Evolutionary conservation across 1,140 invertebrate genomes (phyloP).

Genomic region (Orchestia grillus): DNA sequence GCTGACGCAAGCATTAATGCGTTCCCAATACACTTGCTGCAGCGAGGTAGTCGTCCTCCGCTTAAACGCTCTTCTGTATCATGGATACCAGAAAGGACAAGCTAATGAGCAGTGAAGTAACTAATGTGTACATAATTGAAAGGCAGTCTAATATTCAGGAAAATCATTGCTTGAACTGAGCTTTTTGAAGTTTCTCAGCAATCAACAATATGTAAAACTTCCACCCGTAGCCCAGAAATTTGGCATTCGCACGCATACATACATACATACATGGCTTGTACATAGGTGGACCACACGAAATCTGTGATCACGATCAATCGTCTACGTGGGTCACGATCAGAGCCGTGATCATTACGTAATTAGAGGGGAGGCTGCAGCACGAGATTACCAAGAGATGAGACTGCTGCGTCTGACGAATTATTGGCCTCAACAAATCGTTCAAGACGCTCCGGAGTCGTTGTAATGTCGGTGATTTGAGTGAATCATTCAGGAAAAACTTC

Average conservation of each 20-base stretch:
- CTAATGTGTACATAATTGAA: too few species aligned
- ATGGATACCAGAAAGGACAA: neutral
- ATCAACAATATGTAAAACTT: neutral
- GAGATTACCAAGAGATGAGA: neutral
- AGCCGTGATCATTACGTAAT: neutral
- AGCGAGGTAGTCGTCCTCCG: neutral
- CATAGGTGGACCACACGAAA: neutral
- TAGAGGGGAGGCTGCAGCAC: neutral
- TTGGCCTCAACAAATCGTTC: neutral
- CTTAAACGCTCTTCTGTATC: neutral
- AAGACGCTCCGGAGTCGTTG: neutral
- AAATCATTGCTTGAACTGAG: neutral
- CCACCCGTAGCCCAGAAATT: neutral
- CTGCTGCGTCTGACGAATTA: neutral
- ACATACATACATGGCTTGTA: neutral
- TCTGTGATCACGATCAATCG: constrained; percentile 7
- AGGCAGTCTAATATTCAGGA: too few species aligned
- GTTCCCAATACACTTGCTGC: neutral
- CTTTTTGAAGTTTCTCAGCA: neutral
- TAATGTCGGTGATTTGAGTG: neutral
- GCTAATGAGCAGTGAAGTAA: neutral
- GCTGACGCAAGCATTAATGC: neutral
- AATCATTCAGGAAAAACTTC: neutral
- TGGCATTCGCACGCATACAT: neutral
- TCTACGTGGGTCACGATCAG: neutral